Conservation (phyloP, 2,888 invertebrate genomes). For the Microdon myrmicae region DNA sequence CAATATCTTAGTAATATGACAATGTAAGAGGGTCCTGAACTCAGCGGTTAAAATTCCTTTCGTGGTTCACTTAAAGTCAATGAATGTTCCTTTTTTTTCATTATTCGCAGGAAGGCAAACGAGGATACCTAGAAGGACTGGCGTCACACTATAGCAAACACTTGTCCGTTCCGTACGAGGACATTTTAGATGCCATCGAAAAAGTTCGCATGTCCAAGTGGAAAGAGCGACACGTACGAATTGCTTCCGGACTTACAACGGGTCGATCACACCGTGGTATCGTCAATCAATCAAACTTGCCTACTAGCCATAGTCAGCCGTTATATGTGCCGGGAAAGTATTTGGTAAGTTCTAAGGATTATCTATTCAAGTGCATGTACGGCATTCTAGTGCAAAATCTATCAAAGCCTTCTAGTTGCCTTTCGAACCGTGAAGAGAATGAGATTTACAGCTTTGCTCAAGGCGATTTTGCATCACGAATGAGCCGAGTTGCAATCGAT, state of each 20-base stretch:
- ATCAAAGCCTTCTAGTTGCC: conserved; percentile 89
- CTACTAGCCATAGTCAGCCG: conserved; percentile 84
- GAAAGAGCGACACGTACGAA: conserved; percentile 68
- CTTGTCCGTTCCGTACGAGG: conserved; percentile 88
- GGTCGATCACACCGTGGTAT: conserved; percentile 61
- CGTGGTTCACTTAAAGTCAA: neutral
- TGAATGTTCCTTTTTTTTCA: neutral
- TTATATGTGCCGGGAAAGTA: conserved; percentile 93
- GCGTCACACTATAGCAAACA: conserved; percentile 88
- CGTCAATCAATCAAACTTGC: conserved; percentile 71
- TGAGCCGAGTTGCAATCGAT: conserved; percentile 70
- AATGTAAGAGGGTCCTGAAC: neutral
- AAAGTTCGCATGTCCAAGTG: conserved; percentile 76
- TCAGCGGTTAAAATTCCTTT: neutral
- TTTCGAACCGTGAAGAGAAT: conserved; percentile 90
- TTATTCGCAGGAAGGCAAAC: conserved; percentile 79
- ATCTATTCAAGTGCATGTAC: neutral
- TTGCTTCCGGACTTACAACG: conserved; percentile 64
- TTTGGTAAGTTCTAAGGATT: conserved; percentile 74
- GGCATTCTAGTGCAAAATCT: neutral
- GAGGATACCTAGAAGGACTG: conserved; percentile 86
- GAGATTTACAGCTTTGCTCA: conserved; percentile 91
- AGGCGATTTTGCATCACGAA: conserved; percentile 84
- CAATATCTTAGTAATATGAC: neutral
- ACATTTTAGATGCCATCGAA: conserved; percentile 86